Evolutionary conservation across 2,797 vertebrate genomes (phyloP).

Genomic region (Syndactyla subalaris): DNA sequence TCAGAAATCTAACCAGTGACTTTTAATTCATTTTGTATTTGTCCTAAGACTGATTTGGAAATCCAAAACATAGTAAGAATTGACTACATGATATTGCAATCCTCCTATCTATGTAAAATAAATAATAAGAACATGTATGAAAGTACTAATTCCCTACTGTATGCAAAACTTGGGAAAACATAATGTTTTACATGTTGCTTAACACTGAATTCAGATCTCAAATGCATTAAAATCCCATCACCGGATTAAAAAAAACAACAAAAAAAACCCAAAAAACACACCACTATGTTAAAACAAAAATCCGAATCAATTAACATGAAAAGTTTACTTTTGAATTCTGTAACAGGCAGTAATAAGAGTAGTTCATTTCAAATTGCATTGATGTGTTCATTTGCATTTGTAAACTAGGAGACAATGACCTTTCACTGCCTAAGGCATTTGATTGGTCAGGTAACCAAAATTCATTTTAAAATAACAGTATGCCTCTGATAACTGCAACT

Average conservation of each 20-base stretch:
- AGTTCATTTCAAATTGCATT: not conserved
- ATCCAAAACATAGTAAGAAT: not conserved
- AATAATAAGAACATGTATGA: not conserved
- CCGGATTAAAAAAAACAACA: not conserved
- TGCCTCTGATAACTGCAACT: not conserved
- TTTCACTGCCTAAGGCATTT: not conserved
- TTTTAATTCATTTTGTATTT: not conserved
- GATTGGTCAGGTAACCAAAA: not conserved
- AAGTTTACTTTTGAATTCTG: not conserved
- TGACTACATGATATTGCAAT: not conserved
- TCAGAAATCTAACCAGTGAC: not conserved
- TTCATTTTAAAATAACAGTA: not conserved
- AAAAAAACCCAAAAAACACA: not conserved
- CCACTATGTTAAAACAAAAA: not conserved
- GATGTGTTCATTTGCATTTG: not conserved
- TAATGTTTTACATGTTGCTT: rapidly evolving
- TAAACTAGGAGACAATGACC: not conserved
- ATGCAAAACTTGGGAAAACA: not conserved
- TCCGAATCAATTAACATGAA: not conserved
- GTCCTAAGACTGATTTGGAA: not conserved
- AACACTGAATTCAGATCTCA: not conserved
- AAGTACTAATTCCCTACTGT: not conserved
- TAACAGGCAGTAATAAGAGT: not conserved
- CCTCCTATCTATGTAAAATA: not conserved
- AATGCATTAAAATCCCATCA: not conserved